phyloP scores from a whole-genome alignment of 2,888 invertebrate species.

The Sesia apiformis region DNA sequence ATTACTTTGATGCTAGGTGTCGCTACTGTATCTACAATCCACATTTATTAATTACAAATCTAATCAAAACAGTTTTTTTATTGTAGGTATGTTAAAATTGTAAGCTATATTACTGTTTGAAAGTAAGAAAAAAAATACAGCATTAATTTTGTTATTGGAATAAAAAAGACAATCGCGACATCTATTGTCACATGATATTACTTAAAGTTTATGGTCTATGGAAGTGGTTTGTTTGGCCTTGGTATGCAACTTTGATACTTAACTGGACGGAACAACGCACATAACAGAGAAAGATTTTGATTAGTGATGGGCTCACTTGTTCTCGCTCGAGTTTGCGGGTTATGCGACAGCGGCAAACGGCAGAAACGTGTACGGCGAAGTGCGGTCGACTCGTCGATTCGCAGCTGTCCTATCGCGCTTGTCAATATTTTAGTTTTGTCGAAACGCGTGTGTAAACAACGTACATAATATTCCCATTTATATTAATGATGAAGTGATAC shows the following conservation, averaged over 20 bases:
- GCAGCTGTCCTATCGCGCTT: constrained; percentile 67
- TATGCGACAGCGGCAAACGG: constrained; percentile 32
- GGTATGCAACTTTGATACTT: constrained; percentile 64
- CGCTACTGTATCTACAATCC: no score
- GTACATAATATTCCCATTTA: constrained; percentile 63
- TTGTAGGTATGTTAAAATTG: no score
- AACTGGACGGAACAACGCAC: constrained; percentile 48
- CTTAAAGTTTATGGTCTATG: no score
- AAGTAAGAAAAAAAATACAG: no score
- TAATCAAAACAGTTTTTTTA: no score
- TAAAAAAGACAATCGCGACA: no score
- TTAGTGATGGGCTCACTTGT: no score
- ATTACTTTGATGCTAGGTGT: no score
- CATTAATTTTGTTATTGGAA: no score
- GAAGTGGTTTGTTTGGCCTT: constrained; percentile 27
- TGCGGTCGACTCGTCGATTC: constrained; percentile 73
- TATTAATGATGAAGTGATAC: constrained; percentile 59
- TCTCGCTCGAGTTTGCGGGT: constrained; percentile 24
- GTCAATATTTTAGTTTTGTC: constrained; percentile 61
- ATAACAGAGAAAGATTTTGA: constrained; percentile 9
- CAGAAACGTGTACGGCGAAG: constrained; percentile 74
- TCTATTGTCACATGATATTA: no score
- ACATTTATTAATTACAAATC: no score
- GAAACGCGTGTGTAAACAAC: constrained; percentile 72
- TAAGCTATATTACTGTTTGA: no score